Conservation (phyloP, 2,113 vertebrate species). For the Ifrita kowaldi region DNA sequence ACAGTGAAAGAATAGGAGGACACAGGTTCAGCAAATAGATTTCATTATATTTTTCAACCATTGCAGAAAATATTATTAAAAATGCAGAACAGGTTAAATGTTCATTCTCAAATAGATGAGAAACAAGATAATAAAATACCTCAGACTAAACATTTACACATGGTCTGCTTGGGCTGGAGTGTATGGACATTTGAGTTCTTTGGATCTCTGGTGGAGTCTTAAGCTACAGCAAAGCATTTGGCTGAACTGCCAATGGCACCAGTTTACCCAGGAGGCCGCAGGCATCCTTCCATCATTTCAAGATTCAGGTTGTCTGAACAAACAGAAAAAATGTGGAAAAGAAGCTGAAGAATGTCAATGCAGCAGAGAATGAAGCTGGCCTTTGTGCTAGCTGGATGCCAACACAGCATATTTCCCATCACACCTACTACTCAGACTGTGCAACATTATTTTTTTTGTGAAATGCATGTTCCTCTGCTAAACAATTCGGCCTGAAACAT, state of each 20-base stretch:
- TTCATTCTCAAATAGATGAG: conserved; percentile 46
- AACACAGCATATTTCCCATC: neutral
- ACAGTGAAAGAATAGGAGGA: no score
- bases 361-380: neutral
- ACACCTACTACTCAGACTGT: conserved; percentile 16
- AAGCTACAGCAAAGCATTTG: conserved; percentile 35
- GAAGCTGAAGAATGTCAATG: conserved; percentile 61
- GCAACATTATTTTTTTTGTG: neutral
- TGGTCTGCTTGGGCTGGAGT: conserved; percentile 52
- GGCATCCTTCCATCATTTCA: conserved; percentile 50
- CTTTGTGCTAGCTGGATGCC: neutral
- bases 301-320: conserved; percentile 61
- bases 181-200: conserved; percentile 10
- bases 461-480: conserved; percentile 17
- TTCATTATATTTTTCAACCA: conserved; percentile 1
- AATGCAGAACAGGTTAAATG: conserved; percentile 7
- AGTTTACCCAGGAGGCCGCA: conserved; percentile 41
- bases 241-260: conserved; percentile 27
- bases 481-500: neutral
- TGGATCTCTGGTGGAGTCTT: conserved; percentile 32
- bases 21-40: neutral
- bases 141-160: conserved; percentile 75
- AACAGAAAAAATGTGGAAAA: conserved; percentile 65
- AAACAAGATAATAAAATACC: conserved; percentile 63
- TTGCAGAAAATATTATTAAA: neutral